A percentile compares a stretch with the other conserved stretches of the same genome.
Evolutionary conservation across 2,797 vertebrate species (phyloP).

Genomic region (Miopithecus talapoin): DNA sequence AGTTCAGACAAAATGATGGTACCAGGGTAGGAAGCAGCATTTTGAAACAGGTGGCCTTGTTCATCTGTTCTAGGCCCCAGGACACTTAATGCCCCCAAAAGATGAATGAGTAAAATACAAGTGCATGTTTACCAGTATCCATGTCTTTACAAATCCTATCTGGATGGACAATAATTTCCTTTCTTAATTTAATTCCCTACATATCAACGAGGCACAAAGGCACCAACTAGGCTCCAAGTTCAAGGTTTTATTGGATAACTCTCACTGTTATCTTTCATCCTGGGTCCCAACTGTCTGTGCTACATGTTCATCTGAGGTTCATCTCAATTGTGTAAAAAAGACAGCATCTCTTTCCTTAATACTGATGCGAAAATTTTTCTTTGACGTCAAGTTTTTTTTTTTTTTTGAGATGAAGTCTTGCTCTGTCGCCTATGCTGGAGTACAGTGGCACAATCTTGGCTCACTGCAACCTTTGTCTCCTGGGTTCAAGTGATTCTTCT

Average conservation of each 20-base stretch:
- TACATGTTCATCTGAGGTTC: neutral
- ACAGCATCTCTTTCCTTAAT: neutral
- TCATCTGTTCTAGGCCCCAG: neutral
- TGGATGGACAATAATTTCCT: neutral
- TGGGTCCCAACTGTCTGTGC: neutral
- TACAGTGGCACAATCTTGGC: too few relatives aligned
- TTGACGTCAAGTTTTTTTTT: neutral
- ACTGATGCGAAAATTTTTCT: neutral
- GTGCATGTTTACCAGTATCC: neutral
- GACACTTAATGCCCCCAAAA: neutral
- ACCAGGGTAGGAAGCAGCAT: neutral
- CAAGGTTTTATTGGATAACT: conserved; percentile 13
- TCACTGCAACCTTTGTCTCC: too few relatives aligned
- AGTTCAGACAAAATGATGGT: neutral
- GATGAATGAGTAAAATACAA: conserved; percentile 16
- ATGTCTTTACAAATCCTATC: neutral
- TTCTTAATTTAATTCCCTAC: neutral
- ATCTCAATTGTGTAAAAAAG: neutral
- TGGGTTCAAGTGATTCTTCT: neutral
- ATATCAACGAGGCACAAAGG: neutral
- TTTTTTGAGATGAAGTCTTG: too few relatives aligned
- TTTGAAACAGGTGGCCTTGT: neutral
- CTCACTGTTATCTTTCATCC: neutral
- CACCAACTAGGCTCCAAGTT: neutral
- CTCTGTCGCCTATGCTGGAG: too few relatives aligned